Conservation (phyloP, 2,888 invertebrate genomes). For the Uropetala carovei region DNA sequence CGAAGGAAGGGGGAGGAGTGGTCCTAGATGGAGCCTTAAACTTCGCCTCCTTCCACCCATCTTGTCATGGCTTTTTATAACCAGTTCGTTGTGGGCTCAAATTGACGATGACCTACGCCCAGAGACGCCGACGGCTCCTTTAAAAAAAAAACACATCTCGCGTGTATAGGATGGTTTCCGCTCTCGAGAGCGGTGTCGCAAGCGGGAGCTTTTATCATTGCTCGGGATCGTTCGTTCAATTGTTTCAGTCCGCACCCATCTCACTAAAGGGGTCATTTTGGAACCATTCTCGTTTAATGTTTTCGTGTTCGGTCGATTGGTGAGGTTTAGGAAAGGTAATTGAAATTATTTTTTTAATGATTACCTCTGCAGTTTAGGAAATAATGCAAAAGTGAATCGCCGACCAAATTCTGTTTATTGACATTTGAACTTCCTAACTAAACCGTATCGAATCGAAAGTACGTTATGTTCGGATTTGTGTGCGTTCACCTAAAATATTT, state of each 20-base stretch:
- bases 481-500: no score
- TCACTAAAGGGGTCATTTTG: no score
- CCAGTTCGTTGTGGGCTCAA: constrained; percentile 36
- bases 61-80: constrained; percentile 23
- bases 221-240: neutral
- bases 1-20: neutral
- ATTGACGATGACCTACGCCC: constrained; percentile 47
- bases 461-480: no score
- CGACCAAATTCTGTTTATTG: no score
- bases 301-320: no score
- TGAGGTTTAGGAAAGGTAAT: no score
- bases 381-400: no score
- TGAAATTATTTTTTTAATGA: no score
- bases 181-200: neutral
- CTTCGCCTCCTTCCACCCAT: neutral
- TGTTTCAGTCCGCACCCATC: neutral
- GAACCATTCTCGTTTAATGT: no score
- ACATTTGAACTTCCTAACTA: no score
- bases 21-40: neutral
- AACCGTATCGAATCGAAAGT: no score
- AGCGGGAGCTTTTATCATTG: neutral
- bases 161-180: neutral
- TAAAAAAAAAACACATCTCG: neutral
- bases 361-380: no score
- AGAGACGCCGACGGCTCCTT: neutral